A percentile compares a stretch with the other conserved stretches of the same genome.
Evolutionary conservation across 2,113 vertebrate genomes (phyloP).

Genomic region (Chascanopsetta lugubris): DNA sequence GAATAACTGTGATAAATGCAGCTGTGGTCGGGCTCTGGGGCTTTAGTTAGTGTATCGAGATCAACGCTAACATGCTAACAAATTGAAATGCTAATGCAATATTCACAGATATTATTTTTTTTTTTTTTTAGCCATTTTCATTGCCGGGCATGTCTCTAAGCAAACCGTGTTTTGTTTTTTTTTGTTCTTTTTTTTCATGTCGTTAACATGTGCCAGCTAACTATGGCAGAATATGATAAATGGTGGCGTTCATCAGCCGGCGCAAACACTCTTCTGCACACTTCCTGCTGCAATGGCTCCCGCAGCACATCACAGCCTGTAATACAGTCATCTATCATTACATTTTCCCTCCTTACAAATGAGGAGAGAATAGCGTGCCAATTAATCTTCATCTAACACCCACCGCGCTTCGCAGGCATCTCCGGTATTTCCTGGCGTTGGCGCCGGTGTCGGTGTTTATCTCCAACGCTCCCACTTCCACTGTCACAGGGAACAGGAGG

Average conservation of each 20-base stretch:
- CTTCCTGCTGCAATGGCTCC: constrained; percentile 54
- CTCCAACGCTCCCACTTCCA: constrained; percentile 34
- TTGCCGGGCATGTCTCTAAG: constrained; percentile 24
- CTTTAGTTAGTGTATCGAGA: too few relatives aligned
- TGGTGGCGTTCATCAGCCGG: constrained; percentile 55
- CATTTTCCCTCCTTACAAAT: constrained; percentile 71
- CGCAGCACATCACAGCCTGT: constrained; percentile 52
- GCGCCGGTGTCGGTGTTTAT: constrained; percentile 46
- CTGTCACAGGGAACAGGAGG: constrained; percentile 40
- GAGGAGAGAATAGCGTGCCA: constrained; percentile 70
- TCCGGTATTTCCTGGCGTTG: constrained; percentile 62
- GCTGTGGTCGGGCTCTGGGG: too few relatives aligned
- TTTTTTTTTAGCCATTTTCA: too few relatives aligned
- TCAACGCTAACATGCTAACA: too few relatives aligned
- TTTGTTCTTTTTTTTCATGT: constrained; percentile 8
- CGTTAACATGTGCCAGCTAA: constrained; percentile 12
- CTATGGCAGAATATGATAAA: constrained; percentile 53
- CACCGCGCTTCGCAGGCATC: constrained; percentile 69
- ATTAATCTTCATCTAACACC: constrained; percentile 80
- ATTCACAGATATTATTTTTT: too few relatives aligned
- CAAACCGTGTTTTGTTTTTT: constrained; percentile 27
- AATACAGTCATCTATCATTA: constrained; percentile 74
- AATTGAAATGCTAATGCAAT: too few relatives aligned
- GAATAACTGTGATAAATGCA: too few relatives aligned
- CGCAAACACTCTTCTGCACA: constrained; percentile 48